Percentiles rank a stretch among this genome's conserved stretches.
These are phyloP conservation scores for Beris morrisii DNA, from an alignment of 2,888 invertebrate species.

Conservation along the genomic window DNA sequence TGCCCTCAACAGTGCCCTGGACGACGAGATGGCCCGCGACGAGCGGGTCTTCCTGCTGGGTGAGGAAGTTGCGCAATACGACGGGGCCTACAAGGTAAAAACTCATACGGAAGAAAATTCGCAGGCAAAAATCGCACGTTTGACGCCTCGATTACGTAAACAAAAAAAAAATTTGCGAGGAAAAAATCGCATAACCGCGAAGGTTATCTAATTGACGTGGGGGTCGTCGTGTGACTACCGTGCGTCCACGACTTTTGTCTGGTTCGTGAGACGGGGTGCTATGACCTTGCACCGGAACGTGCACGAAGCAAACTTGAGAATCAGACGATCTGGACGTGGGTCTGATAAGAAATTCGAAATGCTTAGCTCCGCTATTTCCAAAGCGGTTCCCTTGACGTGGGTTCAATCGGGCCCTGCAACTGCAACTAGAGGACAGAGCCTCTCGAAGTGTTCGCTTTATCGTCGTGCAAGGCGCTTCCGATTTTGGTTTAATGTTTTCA, in stretches of 20 bases:
- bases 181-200: slow-evolving; percentile 18
- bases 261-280: too few species aligned
- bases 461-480: too few species aligned
- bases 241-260: neutral
- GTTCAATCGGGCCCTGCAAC: too few species aligned
- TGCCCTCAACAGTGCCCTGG: slow-evolving; percentile 93
- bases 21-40: slow-evolving; percentile 95
- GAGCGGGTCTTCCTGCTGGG: slow-evolving; percentile 89
- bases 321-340: too few species aligned
- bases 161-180: slow-evolving; percentile 4
- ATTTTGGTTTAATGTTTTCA: too few species aligned
- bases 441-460: too few species aligned
- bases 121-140: neutral
- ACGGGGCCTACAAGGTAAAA: slow-evolving; percentile 94
- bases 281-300: too few species aligned
- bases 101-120: neutral
- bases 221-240: neutral
- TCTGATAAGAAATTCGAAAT: too few species aligned
- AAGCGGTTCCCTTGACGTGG: too few species aligned
- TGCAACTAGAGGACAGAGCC: too few species aligned
- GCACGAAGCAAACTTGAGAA: too few species aligned
- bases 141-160: slow-evolving; percentile 36
- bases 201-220: slow-evolving; percentile 33
- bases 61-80: slow-evolving; percentile 98
- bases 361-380: too few species aligned